These are phyloP conservation scores for Alouatta palliata DNA, from an alignment of 2,113 vertebrate genomes.

Conservation along the genomic window DNA sequence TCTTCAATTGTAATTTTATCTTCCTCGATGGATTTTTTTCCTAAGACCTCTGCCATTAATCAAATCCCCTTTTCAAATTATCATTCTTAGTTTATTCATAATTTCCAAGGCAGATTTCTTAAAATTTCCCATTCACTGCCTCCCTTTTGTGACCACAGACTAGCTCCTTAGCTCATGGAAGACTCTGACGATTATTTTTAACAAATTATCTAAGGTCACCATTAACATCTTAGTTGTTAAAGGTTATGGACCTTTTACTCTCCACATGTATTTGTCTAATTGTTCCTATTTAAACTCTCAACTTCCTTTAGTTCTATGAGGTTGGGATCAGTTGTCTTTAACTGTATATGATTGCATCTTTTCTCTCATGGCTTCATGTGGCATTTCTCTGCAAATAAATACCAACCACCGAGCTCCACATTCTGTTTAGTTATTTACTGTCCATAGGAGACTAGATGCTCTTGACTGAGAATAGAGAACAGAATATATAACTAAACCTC, in stretches of 20 bases:
- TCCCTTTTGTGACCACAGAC: background rate
- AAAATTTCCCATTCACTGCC: background rate
- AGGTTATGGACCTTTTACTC: background rate
- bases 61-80: background rate
- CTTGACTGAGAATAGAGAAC: background rate
- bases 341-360: background rate
- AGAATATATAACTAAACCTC: accelerated
- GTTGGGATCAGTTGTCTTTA: background rate
- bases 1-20: background rate
- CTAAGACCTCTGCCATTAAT: background rate
- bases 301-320: background rate
- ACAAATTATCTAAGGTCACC: background rate
- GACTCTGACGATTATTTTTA: background rate
- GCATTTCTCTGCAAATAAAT: background rate
- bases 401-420: background rate
- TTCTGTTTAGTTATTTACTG: background rate
- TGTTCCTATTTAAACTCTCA: background rate
- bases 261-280: background rate
- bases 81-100: background rate
- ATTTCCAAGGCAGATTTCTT: background rate
- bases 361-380: background rate
- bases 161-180: background rate
- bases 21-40: background rate
- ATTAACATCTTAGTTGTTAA: background rate
- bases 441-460: background rate